These are phyloP conservation scores for Ellobium chinense DNA, from an alignment of 2,888 invertebrate species.

Conservation along the genomic window DNA sequence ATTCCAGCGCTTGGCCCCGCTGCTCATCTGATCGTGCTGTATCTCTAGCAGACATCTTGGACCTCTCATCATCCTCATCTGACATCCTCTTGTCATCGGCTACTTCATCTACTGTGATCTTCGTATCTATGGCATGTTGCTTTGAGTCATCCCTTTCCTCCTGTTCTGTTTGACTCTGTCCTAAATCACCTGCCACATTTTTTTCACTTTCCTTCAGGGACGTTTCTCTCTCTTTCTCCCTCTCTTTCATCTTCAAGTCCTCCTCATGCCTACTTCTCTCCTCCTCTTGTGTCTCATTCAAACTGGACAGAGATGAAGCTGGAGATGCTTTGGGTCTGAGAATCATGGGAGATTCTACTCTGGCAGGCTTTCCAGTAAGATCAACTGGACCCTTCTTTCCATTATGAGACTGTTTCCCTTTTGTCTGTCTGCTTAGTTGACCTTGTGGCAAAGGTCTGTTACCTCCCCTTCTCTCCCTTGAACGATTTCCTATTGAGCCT, in stretches of 20 bases:
- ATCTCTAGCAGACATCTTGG: slow-evolving; percentile 7
- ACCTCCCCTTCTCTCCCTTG: not conserved
- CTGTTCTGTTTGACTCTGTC: not conserved
- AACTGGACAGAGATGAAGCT: slow-evolving; percentile 10
- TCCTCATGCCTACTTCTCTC: not conserved
- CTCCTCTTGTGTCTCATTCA: not conserved
- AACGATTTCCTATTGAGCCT: not conserved
- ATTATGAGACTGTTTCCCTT: not conserved
- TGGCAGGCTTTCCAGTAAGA: not conserved
- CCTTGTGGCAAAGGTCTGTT: not conserved
- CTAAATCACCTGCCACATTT: not conserved
- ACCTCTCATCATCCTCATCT: slow-evolving; percentile 14
- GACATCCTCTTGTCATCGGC: slow-evolving; percentile 14
- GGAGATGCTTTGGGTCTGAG: not conserved
- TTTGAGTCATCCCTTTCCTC: slow-evolving; percentile 8
- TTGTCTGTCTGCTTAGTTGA: not conserved
- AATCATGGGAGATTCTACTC: slow-evolving; percentile 1
- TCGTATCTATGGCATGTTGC: not conserved
- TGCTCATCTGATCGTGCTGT: slow-evolving; percentile 8
- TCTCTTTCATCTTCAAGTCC: slow-evolving; percentile 32
- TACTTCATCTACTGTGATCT: slow-evolving; percentile 12
- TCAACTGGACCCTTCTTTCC: not conserved
- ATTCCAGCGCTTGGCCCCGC: not conserved
- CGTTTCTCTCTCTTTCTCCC: slow-evolving; percentile 32
- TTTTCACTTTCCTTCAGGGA: not conserved